Conservation (phyloP, 2,888 invertebrate genomes). For the Unio pictorum region DNA sequence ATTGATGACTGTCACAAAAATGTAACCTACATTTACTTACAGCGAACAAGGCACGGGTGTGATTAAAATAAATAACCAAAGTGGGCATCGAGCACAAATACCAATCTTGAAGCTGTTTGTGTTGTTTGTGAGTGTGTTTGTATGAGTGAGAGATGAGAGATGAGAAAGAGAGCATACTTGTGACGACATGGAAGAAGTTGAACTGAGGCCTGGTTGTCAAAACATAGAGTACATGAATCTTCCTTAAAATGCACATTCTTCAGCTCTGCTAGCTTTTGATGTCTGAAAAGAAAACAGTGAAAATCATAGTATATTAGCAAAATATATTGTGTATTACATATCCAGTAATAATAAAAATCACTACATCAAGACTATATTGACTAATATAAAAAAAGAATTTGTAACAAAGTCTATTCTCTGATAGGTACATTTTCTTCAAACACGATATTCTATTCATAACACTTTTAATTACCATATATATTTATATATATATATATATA, state of each 20-base stretch:
- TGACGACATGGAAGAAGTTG: slow-evolving; percentile 87
- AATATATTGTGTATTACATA: too few species aligned
- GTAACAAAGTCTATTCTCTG: too few species aligned
- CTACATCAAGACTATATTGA: too few species aligned
- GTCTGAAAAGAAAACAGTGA: slow-evolving; percentile 72
- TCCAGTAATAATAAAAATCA: too few species aligned
- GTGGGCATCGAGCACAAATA: background rate
- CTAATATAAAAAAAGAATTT: too few species aligned
- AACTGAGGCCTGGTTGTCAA: slow-evolving; percentile 84
- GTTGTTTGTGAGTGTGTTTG: background rate
- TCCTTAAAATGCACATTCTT: slow-evolving; percentile 83
- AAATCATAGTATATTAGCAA: background rate
- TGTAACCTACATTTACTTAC: background rate
- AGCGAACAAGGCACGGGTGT: background rate
- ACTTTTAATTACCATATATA: too few species aligned
- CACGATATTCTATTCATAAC: too few species aligned
- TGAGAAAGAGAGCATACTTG: slow-evolving; percentile 76
- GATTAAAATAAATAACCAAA: background rate
- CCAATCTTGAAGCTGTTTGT: background rate
- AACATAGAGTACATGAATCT: slow-evolving; percentile 89
- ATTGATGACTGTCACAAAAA: background rate
- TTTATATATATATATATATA: too few species aligned
- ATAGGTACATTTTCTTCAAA: too few species aligned
- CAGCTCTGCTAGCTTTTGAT: slow-evolving; percentile 83
- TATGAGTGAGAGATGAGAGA: too few species aligned